Percentiles rank a stretch among this genome's conserved stretches.
phyloP scores from a whole-genome alignment of 92 coral and sea anemone species.

The Umimayanthus kanabou region DNA sequence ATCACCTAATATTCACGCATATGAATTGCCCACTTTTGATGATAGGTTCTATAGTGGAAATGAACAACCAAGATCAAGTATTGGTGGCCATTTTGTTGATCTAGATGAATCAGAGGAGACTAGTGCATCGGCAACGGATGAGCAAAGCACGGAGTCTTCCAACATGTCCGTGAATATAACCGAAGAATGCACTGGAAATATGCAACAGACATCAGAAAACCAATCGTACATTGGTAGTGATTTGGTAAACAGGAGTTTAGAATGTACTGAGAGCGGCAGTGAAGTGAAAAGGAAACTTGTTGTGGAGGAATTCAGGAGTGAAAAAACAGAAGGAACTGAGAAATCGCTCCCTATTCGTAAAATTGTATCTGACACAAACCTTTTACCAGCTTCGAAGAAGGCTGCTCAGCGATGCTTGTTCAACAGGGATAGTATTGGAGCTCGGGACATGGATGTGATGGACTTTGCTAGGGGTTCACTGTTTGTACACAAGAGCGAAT shows the following conservation, averaged over 20 bases:
- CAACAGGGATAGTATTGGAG: background rate
- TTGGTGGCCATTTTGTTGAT: constrained; percentile 41
- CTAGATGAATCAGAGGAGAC: constrained; percentile 40
- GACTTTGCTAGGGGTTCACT: background rate
- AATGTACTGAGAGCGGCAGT: background rate
- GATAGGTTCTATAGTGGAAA: constrained; percentile 40
- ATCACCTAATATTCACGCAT: background rate
- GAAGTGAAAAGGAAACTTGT: background rate
- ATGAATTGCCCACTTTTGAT: constrained; percentile 9
- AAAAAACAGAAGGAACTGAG: background rate
- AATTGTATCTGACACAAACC: background rate
- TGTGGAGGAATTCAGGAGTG: background rate
- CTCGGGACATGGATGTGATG: background rate
- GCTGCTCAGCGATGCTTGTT: constrained; percentile 17
- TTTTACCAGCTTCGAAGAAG: background rate
- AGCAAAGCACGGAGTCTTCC: constrained; percentile 39
- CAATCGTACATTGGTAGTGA: background rate
- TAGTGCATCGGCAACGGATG: constrained; percentile 23
- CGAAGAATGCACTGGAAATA: background rate
- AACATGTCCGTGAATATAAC: constrained; percentile 15
- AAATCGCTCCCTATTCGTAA: background rate
- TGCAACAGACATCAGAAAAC: background rate
- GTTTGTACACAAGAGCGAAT: constrained; percentile 18
- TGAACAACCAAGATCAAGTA: constrained; percentile 41
- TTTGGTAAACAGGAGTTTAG: background rate